A percentile compares a stretch with the other conserved stretches of the same genome.
Evolutionary conservation across 2,113 vertebrate species (phyloP).

Genomic region (Diadophis punctatus): DNA sequence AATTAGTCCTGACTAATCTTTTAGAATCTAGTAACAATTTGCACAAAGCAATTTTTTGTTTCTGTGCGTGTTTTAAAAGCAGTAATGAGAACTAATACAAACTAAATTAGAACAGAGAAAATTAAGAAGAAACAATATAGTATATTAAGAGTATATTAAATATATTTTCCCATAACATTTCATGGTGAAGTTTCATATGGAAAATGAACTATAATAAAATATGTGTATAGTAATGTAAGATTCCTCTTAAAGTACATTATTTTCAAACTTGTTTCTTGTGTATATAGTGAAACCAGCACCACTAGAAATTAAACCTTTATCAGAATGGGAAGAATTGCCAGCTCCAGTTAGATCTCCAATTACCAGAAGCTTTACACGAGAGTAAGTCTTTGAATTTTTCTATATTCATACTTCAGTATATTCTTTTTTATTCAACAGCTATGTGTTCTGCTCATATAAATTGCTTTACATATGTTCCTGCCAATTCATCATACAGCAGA

Average conservation of each 20-base stretch:
- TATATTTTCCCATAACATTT: background rate
- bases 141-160: constrained; percentile 28
- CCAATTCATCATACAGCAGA: background rate
- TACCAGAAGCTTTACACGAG: constrained; percentile 94
- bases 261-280: constrained; percentile 50
- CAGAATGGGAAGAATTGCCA: constrained; percentile 92
- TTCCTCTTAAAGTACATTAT: background rate
- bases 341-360: constrained; percentile 94
- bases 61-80: background rate
- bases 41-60: background rate
- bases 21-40: background rate
- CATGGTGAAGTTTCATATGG: background rate
- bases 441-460: background rate
- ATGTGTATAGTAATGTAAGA: background rate
- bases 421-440: background rate
- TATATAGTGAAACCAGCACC: constrained; percentile 88
- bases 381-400: constrained; percentile 80
- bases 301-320: constrained; percentile 90
- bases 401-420: background rate
- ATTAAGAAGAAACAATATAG: background rate
- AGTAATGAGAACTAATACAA: background rate
- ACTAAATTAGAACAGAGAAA: background rate
- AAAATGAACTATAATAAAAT: background rate
- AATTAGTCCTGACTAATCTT: background rate
- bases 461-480: background rate